Conservation (phyloP, 2,113 vertebrate genomes). For the Acrocephalus kingi region DNA sequence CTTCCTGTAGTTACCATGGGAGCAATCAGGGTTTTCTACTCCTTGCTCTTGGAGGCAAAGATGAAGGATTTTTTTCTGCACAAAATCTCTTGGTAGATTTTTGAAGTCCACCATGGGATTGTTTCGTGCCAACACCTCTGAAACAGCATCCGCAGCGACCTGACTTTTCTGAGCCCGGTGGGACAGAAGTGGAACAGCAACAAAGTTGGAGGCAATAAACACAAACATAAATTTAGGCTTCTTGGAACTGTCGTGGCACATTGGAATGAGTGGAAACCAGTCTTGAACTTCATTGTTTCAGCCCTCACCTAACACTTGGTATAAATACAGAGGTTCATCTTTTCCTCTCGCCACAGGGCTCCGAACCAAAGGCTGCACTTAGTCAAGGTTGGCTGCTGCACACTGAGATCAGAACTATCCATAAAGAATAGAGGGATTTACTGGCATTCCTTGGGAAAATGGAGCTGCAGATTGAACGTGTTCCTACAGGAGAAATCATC, state of each 20-base stretch:
- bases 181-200: conserved; percentile 65
- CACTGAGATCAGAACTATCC: neutral
- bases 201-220: conserved; percentile 53
- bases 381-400: neutral
- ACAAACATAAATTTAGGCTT: conserved; percentile 66
- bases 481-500: conserved; percentile 80
- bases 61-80: conserved; percentile 50
- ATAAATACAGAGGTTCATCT: conserved; percentile 64
- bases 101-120: neutral
- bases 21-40: conserved; percentile 64
- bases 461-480: conserved; percentile 70
- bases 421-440: neutral
- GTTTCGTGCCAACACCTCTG: conserved; percentile 48
- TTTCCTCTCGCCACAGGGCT: conserved; percentile 48
- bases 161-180: conserved; percentile 47
- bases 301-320: conserved; percentile 30
- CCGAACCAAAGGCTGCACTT: neutral
- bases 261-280: conserved; percentile 31
- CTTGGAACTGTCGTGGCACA: conserved; percentile 33
- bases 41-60: conserved; percentile 27
- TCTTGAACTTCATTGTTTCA: conserved; percentile 64
- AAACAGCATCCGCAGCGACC: conserved; percentile 62
- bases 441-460: conserved; percentile 24
- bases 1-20: conserved; percentile 54
- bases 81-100: conserved; percentile 7